These are phyloP conservation scores for Thunnus thynnus DNA, from an alignment of 2,113 vertebrate species.

Conservation along the genomic window DNA sequence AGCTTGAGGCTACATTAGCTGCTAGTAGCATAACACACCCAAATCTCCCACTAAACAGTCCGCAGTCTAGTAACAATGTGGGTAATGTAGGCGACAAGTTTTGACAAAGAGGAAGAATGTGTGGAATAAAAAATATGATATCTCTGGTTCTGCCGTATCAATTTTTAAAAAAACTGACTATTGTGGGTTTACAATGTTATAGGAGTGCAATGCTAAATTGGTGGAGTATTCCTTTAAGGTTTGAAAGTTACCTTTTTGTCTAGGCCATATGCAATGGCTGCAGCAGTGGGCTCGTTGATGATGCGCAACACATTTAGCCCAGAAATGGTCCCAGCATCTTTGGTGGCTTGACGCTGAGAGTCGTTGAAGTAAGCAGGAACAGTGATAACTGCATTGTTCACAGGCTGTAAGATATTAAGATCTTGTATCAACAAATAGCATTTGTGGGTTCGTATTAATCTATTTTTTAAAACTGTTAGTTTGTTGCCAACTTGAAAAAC, in stretches of 20 bases:
- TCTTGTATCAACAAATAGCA: background rate
- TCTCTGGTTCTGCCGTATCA: too few species aligned
- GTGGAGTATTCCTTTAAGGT: too few species aligned
- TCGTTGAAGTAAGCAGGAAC: conserved; percentile 95
- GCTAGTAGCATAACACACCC: too few species aligned
- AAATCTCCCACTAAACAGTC: too few species aligned
- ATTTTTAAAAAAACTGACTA: too few species aligned
- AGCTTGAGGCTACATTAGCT: too few species aligned
- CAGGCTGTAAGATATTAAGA: conserved; percentile 66
- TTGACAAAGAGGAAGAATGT: too few species aligned
- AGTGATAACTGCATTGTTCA: conserved; percentile 91
- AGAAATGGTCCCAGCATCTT: conserved; percentile 91
- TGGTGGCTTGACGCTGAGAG: conserved; percentile 93
- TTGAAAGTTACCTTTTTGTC: conserved; percentile 86
- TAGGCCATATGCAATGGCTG: conserved; percentile 94
- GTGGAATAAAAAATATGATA: too few species aligned
- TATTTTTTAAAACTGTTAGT: background rate
- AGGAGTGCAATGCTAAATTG: too few species aligned
- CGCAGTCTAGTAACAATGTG: too few species aligned
- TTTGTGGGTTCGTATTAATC: background rate
- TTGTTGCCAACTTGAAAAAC: background rate
- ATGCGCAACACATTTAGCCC: conserved; percentile 93
- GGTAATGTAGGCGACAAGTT: too few species aligned
- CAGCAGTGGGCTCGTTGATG: conserved; percentile 94
- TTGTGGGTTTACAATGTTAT: too few species aligned